Conservation (phyloP, 1,140 invertebrate genomes). For the Calycopis cecrops region DNA sequence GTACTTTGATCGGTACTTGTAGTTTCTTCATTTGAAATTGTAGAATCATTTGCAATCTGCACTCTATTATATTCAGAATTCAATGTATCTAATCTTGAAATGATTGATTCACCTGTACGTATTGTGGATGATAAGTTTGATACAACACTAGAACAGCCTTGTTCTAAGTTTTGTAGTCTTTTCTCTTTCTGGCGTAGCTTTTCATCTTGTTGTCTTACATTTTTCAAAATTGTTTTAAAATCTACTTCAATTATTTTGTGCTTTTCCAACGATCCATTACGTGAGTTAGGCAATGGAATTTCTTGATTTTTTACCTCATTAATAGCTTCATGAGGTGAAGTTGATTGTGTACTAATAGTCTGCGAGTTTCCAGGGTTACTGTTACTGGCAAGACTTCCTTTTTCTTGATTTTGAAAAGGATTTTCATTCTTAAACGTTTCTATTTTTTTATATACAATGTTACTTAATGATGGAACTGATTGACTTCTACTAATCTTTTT, state of each 20-base stretch:
- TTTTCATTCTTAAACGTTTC: too few species aligned
- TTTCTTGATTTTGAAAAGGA: too few species aligned
- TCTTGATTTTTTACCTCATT: too few species aligned
- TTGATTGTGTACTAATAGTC: too few species aligned
- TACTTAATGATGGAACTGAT: too few species aligned
- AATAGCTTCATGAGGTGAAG: too few species aligned
- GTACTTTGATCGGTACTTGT: slow-evolving; percentile 11
- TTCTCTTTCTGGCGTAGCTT: slow-evolving; percentile 23
- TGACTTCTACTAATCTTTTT: too few species aligned
- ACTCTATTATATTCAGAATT: slow-evolving; percentile 2
- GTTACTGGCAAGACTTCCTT: too few species aligned
- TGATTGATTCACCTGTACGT: slow-evolving; percentile 10
- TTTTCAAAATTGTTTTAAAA: slow-evolving; percentile 20
- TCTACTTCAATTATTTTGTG: slow-evolving; percentile 4
- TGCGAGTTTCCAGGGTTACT: too few species aligned
- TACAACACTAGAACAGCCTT: slow-evolving; percentile 18
- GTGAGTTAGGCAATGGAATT: too few species aligned
- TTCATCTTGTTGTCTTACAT: slow-evolving; percentile 24
- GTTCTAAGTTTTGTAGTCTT: slow-evolving; percentile 22
- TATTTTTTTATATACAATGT: too few species aligned
- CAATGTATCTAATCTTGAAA: slow-evolving; percentile 21
- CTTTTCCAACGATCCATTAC: not conserved
- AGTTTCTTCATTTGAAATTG: not conserved
- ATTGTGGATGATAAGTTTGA: slow-evolving; percentile 21
- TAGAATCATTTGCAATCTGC: not conserved